Evolutionary conservation across 2,797 vertebrate genomes (phyloP).

Genomic region (Neosalanx taihuensis): DNA sequence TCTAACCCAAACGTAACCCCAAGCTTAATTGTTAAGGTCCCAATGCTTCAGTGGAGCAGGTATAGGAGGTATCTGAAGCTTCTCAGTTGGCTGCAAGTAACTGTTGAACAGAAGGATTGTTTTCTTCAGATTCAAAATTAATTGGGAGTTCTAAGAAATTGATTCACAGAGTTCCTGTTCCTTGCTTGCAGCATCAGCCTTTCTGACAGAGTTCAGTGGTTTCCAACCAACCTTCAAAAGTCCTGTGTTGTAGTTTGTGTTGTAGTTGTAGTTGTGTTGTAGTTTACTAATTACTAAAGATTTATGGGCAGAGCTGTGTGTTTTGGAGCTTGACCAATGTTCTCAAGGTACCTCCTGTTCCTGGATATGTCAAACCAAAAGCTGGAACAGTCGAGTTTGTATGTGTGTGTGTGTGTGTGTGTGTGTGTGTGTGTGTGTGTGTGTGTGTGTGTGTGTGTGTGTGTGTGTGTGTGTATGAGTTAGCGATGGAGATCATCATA

Average conservation of each 20-base stretch:
- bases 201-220: slow-evolving; percentile 3
- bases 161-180: not conserved
- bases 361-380: not conserved
- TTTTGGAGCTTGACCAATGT: not conserved
- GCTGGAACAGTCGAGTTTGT: not conserved
- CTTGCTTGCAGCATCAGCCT: not conserved
- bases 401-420: not conserved
- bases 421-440: not conserved
- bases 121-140: not conserved
- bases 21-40: no score
- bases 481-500: not conserved
- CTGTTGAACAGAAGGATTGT: not conserved
- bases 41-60: no score
- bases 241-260: not conserved
- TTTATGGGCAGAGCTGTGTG: not conserved
- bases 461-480: not conserved
- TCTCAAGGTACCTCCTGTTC: not conserved
- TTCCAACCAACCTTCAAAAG: slow-evolving; percentile 5
- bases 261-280: not conserved
- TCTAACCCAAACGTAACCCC: no score
- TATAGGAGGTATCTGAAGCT: not conserved
- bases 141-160: not conserved
- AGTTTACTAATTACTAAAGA: not conserved
- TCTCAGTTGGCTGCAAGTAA: not conserved
- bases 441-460: not conserved